These are phyloP conservation scores for Oedothorax gibbosus DNA, from an alignment of 1,140 invertebrate species.

Conservation along the genomic window DNA sequence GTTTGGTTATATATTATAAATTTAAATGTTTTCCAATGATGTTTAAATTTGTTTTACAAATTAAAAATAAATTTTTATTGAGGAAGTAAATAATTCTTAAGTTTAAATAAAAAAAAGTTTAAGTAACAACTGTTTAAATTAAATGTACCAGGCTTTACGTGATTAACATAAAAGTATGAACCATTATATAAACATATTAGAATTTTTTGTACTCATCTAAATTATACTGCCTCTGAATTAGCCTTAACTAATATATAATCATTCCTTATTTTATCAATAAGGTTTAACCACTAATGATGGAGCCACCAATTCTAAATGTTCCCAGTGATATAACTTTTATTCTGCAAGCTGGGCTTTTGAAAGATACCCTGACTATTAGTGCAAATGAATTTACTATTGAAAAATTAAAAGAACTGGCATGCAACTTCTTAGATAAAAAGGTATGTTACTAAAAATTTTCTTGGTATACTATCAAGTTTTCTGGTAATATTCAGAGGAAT, in stretches of 20 bases:
- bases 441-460: constrained; percentile 71
- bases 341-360: constrained; percentile 91
- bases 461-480: not conserved
- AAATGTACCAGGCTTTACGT: not conserved
- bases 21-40: too few species aligned
- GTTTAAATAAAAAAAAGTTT: not conserved
- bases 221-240: not conserved
- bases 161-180: not conserved
- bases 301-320: constrained; percentile 61
- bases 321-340: constrained; percentile 84
- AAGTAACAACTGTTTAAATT: not conserved
- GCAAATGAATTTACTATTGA: constrained; percentile 84
- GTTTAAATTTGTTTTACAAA: too few species aligned
- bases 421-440: constrained; percentile 94
- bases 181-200: not conserved
- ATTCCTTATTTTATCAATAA: not conserved
- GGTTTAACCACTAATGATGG: constrained; percentile 33
- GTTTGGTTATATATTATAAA: too few species aligned
- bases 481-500: not conserved
- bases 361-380: constrained; percentile 88
- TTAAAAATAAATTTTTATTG: too few species aligned
- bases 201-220: not conserved
- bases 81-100: too few species aligned
- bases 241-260: not conserved
- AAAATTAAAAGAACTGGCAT: constrained; percentile 91